Conservation (phyloP, 2,888 invertebrate species). For the Geotrupes spiniger region DNA sequence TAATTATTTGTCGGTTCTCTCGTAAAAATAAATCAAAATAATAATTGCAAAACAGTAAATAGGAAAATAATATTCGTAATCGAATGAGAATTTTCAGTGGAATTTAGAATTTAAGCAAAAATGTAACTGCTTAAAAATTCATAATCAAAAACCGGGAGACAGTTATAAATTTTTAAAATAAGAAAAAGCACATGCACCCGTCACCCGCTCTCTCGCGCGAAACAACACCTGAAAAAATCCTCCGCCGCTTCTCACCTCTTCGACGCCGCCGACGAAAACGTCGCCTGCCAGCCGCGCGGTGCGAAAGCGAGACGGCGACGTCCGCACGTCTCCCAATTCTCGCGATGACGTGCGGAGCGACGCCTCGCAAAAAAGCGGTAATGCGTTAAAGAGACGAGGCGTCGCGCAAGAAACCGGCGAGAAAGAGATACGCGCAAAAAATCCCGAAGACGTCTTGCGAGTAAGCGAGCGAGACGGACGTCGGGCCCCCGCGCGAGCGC, state of each 20-base stretch:
- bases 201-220: no score
- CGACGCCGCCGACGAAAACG: neutral
- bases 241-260: neutral
- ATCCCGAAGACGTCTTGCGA: constrained; percentile 41
- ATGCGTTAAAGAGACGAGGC: constrained; percentile 14
- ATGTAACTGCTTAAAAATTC: no score
- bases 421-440: constrained; percentile 34
- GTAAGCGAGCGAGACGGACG: constrained; percentile 22
- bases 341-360: neutral
- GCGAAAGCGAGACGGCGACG: neutral
- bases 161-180: no score
- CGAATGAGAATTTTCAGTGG: no score
- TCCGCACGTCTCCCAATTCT: neutral
- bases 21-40: no score
- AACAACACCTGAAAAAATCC: no score
- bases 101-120: no score
- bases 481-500: constrained; percentile 7
- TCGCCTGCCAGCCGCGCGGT: neutral
- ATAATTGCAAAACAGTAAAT: no score
- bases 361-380: constrained; percentile 2
- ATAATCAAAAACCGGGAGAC: no score
- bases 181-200: no score
- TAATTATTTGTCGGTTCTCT: no score
- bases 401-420: constrained; percentile 37
- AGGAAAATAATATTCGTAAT: no score